Percentiles rank a stretch among this genome's conserved stretches.
Evolutionary conservation across 2,888 invertebrate species (phyloP).

Genomic region (Agapostemon virescens): DNA sequence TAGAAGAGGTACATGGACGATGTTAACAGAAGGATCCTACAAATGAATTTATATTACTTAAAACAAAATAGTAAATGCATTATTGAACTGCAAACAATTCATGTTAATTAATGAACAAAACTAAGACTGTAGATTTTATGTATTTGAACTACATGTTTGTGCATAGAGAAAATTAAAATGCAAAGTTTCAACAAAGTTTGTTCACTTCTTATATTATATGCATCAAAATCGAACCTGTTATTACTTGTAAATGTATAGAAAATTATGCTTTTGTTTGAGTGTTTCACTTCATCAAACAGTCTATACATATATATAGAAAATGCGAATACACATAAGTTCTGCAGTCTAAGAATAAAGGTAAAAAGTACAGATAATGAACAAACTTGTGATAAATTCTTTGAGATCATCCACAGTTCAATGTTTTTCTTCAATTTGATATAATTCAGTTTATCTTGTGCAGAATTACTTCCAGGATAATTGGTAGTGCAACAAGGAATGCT

Average conservation of each 20-base stretch:
- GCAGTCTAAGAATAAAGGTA: slow-evolving; percentile 1
- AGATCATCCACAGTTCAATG: slow-evolving; percentile 82
- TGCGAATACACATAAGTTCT: neutral
- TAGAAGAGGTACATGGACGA: slow-evolving; percentile 84
- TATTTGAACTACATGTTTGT: neutral
- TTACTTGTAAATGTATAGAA: neutral
- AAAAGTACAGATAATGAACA: slow-evolving; percentile 26
- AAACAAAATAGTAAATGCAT: neutral
- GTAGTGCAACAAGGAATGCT: slow-evolving; percentile 77
- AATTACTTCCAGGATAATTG: slow-evolving; percentile 44
- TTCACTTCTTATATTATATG: neutral
- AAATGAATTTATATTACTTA: slow-evolving; percentile 1
- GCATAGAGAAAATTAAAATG: neutral
- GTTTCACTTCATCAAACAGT: neutral
- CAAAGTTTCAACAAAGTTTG: neutral
- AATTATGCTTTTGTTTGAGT: neutral
- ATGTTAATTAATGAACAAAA: neutral
- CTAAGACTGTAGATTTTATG: neutral
- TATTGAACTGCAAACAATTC: neutral
- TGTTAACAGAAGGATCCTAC: slow-evolving; percentile 73
- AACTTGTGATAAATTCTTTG: slow-evolving; percentile 66
- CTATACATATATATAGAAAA: too few species aligned
- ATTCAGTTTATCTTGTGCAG: slow-evolving; percentile 75
- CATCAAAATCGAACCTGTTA: neutral
- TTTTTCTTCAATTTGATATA: slow-evolving; percentile 80